Base-by-base conservation (phyloP, 2,888 invertebrate species). In the Lasioglossum calceatum region DNA sequence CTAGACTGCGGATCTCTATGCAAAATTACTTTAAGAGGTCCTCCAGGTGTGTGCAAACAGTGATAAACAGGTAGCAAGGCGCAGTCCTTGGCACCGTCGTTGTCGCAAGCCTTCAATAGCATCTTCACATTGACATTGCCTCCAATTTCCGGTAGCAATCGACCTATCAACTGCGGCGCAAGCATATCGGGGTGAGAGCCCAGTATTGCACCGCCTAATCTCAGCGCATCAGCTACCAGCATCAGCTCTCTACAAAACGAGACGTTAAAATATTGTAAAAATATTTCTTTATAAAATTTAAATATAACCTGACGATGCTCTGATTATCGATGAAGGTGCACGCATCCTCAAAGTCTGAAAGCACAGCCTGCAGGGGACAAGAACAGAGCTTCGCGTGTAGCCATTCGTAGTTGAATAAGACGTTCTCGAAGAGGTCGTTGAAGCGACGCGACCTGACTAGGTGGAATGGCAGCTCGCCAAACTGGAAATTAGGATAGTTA, bases 41-140 rank as follows among this genome's bases (percentile, higher is more conserved):
- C 99, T 72, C 99, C 99, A n/a, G 99, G 99, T 1, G 99, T 99
- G 94, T 99, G 99, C 87, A 99, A 96, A 93, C 99, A 99, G 95
- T 99, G 99, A 95, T 99, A 99, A 0, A 98, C 97, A 0, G 99
- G 99, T 90, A 99, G 96, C 77, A 99, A 95, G 0, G 99, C 98
- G 92, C 99, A 99, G 93, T 99, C 97, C 75, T 97, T 97, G 54
- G 98, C 97, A 0, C 99, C 99, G 93, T 98, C 97, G 36, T 96
- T 96, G 94, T 99, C 99, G 94, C 99, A 99, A 92, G 99, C 99
- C 81, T 97, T 97, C 71, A 99, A 96, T 79, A 99, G 96, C 95
- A 97, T 98, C 91, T 98, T 97, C 19, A 99, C 98, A 92, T 98
- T 97, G 0, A 97, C 96, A 95, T 98, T 97, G 1, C 96, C 96